phyloP scores from a whole-genome alignment of 2,888 invertebrate species.

The Drosophila glabriapex region DNA sequence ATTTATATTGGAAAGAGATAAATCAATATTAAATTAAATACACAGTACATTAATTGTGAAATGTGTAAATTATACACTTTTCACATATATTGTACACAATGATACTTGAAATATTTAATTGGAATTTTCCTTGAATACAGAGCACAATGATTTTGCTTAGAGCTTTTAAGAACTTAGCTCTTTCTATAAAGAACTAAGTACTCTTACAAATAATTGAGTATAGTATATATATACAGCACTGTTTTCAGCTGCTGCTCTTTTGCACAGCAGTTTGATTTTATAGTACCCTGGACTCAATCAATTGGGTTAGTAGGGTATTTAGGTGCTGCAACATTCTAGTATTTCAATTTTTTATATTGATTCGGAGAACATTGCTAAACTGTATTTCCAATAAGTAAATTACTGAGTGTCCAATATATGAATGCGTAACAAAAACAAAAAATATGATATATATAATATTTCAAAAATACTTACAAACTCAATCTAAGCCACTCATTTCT shows the following conservation, averaged over 20 bases:
- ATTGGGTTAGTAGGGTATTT: not conserved
- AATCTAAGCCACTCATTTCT: not conserved
- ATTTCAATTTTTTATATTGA: not conserved
- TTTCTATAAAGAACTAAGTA: slow-evolving; percentile 6
- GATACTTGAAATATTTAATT: not conserved
- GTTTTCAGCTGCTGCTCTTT: slow-evolving; percentile 4
- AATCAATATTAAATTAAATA: slow-evolving; percentile 18
- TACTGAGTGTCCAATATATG: not conserved
- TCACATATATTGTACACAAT: not conserved
- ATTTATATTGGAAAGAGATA: slow-evolving; percentile 11
- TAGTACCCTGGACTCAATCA: slow-evolving; percentile 5
- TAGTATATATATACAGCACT: not conserved
- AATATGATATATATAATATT: not conserved
- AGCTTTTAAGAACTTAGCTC: not conserved
- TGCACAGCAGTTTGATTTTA: slow-evolving; percentile 1
- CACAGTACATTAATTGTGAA: not conserved
- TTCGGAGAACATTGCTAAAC: not conserved
- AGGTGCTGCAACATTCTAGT: not conserved
- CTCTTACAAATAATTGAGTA: not conserved
- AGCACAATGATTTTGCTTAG: not conserved
- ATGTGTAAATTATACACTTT: not conserved
- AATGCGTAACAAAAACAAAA: not conserved
- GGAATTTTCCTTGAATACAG: not conserved
- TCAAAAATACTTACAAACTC: not conserved
- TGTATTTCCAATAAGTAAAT: not conserved